These are phyloP conservation scores for Cacoxenus indagator DNA, from an alignment of 2,888 invertebrate species.

Conservation along the genomic window DNA sequence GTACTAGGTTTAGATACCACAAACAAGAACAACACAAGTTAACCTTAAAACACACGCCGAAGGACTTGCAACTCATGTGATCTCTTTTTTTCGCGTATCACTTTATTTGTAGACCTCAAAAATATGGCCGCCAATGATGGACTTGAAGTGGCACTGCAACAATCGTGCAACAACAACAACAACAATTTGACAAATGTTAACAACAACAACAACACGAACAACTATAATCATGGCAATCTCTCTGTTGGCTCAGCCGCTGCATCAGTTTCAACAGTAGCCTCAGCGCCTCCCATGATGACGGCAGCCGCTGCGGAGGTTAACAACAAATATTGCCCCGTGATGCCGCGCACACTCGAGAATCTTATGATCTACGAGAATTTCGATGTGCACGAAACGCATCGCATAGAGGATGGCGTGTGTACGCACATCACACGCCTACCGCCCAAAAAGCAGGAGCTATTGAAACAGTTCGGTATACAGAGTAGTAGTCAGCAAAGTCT, in stretches of 20 bases:
- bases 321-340: slow-evolving; percentile 32
- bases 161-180: slow-evolving; percentile 35
- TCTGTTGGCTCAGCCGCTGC: neutral
- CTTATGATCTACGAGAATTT: slow-evolving; percentile 69
- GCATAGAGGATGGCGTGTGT: slow-evolving; percentile 69
- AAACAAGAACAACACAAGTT: neutral
- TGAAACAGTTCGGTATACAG: slow-evolving; percentile 72
- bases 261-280: neutral
- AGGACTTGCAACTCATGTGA: slow-evolving; percentile 34
- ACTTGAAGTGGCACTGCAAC: slow-evolving; percentile 57
- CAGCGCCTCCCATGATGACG: slow-evolving; percentile 25
- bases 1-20: too few relatives aligned
- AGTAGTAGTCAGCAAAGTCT: slow-evolving; percentile 70
- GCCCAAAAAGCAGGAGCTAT: slow-evolving; percentile 70
- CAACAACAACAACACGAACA: slow-evolving; percentile 4
- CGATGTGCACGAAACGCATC: slow-evolving; percentile 69
- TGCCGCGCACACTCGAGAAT: slow-evolving; percentile 65
- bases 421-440: slow-evolving; percentile 70
- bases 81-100: neutral
- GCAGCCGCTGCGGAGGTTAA: slow-evolving; percentile 31
- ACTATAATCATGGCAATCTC: slow-evolving; percentile 3
- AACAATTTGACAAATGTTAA: slow-evolving; percentile 35
- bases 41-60: neutral
- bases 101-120: slow-evolving; percentile 64
- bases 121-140: slow-evolving; percentile 69